Evolutionary conservation across 2,888 invertebrate genomes (phyloP).

Genomic region (Hesperia comma): DNA sequence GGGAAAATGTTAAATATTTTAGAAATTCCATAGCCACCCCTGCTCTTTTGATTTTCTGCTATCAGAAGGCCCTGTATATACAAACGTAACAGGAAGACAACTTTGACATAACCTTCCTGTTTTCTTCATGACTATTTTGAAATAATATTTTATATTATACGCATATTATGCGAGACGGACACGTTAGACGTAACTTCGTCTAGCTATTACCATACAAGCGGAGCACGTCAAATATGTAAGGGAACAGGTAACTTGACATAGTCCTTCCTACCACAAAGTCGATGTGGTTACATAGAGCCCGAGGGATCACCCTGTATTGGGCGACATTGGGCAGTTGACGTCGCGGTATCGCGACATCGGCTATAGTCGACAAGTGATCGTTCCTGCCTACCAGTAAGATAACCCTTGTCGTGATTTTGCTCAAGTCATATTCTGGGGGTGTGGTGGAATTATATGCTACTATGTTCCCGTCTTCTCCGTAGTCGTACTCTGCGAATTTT

Average conservation of each 20-base stretch:
- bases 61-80: too few relatives aligned
- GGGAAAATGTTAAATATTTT: too few relatives aligned
- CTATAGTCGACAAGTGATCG: slow-evolving; percentile 45
- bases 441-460: slow-evolving; percentile 41
- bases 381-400: slow-evolving; percentile 46
- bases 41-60: too few relatives aligned
- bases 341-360: slow-evolving; percentile 45
- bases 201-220: slow-evolving; percentile 6
- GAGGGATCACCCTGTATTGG: slow-evolving; percentile 37
- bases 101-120: too few relatives aligned
- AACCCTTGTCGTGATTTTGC: slow-evolving; percentile 46
- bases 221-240: slow-evolving; percentile 44
- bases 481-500: slow-evolving; percentile 47
- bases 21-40: too few relatives aligned
- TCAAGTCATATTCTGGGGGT: slow-evolving; percentile 51
- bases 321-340: slow-evolving; percentile 48
- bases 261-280: slow-evolving; percentile 50
- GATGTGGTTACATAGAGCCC: slow-evolving; percentile 46
- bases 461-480: slow-evolving; percentile 44
- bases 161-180: too few relatives aligned
- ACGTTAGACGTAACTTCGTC: neutral
- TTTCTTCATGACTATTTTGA: too few relatives aligned
- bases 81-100: too few relatives aligned
- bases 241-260: slow-evolving; percentile 45
- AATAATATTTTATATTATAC: too few relatives aligned